A percentile compares a stretch with the other conserved stretches of the same genome.
phyloP scores from a whole-genome alignment of 1,140 invertebrate species.

The Trichonephila clavata region DNA sequence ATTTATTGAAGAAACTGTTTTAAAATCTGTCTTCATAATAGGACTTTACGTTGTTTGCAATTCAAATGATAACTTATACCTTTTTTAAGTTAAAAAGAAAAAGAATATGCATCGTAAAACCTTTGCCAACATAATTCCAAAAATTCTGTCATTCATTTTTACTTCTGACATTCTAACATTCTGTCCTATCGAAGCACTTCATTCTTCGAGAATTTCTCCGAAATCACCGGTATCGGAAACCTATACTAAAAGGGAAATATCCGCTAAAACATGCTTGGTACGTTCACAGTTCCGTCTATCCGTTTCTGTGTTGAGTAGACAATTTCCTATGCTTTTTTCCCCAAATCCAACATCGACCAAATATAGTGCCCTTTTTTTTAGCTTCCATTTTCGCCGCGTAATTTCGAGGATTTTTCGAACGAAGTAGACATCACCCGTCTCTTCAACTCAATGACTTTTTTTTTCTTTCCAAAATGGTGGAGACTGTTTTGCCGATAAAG shows the following conservation, averaged over 20 bases:
- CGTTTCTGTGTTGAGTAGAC: background rate
- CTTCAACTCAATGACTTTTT: background rate
- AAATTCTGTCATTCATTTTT: background rate
- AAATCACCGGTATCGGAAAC: conserved; percentile 1
- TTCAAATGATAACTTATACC: too few species aligned
- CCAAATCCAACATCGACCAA: background rate
- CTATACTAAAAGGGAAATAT: background rate
- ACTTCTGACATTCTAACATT: background rate
- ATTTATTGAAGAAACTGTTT: too few species aligned
- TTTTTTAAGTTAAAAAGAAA: too few species aligned
- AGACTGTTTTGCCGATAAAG: conserved; percentile 14
- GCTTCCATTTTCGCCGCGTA: background rate
- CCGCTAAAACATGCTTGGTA: background rate
- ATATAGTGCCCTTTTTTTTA: background rate
- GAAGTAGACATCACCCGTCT: background rate
- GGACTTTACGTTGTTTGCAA: too few species aligned
- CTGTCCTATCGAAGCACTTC: background rate
- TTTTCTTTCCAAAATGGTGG: background rate
- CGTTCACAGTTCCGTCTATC: background rate
- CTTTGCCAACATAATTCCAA: background rate
- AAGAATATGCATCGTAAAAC: too few species aligned
- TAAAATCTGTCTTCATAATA: too few species aligned
- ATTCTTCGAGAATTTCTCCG: background rate
- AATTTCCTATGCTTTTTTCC: background rate
- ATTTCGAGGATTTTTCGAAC: background rate